phyloP scores from a whole-genome alignment of 1,140 invertebrate genomes.

The Conus ventricosus region DNA sequence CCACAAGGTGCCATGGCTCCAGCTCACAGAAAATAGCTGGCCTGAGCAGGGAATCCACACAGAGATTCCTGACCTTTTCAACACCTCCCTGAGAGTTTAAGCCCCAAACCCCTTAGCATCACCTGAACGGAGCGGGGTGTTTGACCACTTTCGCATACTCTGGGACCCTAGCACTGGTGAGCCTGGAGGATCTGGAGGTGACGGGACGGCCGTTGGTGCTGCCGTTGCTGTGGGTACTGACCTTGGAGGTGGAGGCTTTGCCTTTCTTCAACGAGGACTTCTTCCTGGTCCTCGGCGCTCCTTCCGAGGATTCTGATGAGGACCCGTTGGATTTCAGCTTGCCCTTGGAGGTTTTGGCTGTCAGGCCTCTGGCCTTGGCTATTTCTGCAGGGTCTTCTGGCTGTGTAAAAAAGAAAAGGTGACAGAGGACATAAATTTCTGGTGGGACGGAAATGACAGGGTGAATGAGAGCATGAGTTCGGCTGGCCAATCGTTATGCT shows the following conservation, averaged over 20 bases:
- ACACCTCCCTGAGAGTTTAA: too few species aligned
- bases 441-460: too few species aligned
- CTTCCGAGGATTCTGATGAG: conserved; percentile 18
- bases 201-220: neutral
- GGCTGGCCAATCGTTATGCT: too few species aligned
- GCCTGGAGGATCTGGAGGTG: conserved; percentile 6
- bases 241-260: neutral
- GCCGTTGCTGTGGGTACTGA: neutral
- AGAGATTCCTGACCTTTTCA: too few species aligned
- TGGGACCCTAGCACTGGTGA: neutral
- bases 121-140: conserved; percentile 57
- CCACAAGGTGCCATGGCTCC: too few species aligned
- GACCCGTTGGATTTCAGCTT: conserved; percentile 5
- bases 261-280: conserved; percentile 17
- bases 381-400: conserved; percentile 27
- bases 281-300: neutral
- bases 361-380: conserved; percentile 33
- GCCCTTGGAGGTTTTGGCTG: conserved; percentile 28
- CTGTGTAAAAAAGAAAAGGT: too few species aligned
- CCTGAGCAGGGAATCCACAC: too few species aligned
- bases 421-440: too few species aligned
- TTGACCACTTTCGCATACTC: conserved; percentile 53
- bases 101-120: neutral
- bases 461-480: too few species aligned
- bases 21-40: too few species aligned